Evolutionary conservation across 2,797 vertebrate genomes (phyloP).

Genomic region (Enteromius unitaeniatus): DNA sequence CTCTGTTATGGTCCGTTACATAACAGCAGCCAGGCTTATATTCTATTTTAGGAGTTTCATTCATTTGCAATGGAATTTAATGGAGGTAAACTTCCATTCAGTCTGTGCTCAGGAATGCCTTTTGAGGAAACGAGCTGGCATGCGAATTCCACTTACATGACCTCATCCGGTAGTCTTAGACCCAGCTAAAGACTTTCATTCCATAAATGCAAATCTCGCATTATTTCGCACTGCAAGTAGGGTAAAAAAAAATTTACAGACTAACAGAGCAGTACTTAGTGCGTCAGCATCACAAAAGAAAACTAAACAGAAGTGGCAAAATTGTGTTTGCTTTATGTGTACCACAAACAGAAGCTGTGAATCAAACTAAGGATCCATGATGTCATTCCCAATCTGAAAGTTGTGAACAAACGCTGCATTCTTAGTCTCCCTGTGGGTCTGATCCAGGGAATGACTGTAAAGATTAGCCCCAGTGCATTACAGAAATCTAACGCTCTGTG

Average conservation of each 20-base stretch:
- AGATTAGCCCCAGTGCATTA: slow-evolving; percentile 51
- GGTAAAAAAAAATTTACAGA: background rate
- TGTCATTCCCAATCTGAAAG: slow-evolving; percentile 64
- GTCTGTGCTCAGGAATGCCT: slow-evolving; percentile 62
- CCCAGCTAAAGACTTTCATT: background rate
- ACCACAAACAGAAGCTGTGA: background rate
- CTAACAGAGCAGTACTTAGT: background rate
- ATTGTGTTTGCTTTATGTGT: slow-evolving; percentile 13
- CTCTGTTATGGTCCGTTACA: slow-evolving; percentile 23
- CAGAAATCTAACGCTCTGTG: slow-evolving; percentile 28
- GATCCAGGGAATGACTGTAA: slow-evolving; percentile 39
- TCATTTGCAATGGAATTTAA: slow-evolving; percentile 39
- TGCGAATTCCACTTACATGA: slow-evolving; percentile 58
- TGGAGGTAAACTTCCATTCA: slow-evolving; percentile 39
- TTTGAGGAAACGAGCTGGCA: slow-evolving; percentile 20
- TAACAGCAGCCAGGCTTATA: slow-evolving; percentile 36
- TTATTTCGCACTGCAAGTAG: background rate
- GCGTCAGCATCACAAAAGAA: background rate
- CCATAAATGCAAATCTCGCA: slow-evolving; percentile 6
- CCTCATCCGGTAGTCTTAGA: background rate
- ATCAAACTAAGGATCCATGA: slow-evolving; percentile 65
- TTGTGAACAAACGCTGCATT: slow-evolving; percentile 15
- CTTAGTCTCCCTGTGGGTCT: slow-evolving; percentile 21
- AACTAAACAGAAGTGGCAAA: background rate
- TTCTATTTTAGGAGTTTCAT: slow-evolving; percentile 36